Conservation (phyloP, 2,113 vertebrate genomes). For the Pelodiscus sinensis region DNA sequence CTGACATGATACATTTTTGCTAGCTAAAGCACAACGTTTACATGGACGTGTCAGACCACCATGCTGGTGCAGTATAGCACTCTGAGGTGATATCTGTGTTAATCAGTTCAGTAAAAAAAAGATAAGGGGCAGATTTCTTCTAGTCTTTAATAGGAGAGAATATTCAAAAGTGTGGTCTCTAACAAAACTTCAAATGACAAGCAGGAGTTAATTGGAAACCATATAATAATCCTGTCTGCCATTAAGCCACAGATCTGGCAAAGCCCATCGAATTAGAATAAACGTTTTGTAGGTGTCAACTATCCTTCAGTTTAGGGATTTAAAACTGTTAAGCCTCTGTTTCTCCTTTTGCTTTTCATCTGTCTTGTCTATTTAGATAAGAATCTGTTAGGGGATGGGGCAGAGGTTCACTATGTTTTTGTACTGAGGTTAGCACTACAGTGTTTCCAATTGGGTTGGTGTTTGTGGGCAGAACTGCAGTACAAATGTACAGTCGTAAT, state of each 20-base stretch:
- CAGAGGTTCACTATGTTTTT: neutral
- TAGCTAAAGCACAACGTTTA: neutral
- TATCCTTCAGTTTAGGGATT: neutral
- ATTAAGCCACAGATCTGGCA: conserved; percentile 49
- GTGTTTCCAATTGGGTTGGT: neutral
- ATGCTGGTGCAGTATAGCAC: conserved; percentile 3
- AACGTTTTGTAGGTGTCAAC: conserved; percentile 35
- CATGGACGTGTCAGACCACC: neutral
- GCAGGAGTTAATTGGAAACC: conserved; percentile 41
- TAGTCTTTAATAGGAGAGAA: neutral
- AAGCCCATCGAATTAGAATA: conserved; percentile 32
- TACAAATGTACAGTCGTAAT: neutral
- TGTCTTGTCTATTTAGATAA: neutral
- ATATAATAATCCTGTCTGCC: conserved; percentile 45
- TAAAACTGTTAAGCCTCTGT: neutral
- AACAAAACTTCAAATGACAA: conserved; percentile 39
- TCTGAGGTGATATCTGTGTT: neutral
- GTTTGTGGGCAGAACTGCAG: neutral
- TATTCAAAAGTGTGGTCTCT: neutral
- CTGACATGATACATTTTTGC: neutral
- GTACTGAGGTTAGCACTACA: neutral
- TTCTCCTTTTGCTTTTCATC: neutral
- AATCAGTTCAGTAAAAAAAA: conserved; percentile 8
- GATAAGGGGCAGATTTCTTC: neutral
- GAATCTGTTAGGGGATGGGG: neutral